These are phyloP conservation scores for Catharus bicknelli DNA, from an alignment of 2,113 vertebrate genomes.

Conservation along the genomic window DNA sequence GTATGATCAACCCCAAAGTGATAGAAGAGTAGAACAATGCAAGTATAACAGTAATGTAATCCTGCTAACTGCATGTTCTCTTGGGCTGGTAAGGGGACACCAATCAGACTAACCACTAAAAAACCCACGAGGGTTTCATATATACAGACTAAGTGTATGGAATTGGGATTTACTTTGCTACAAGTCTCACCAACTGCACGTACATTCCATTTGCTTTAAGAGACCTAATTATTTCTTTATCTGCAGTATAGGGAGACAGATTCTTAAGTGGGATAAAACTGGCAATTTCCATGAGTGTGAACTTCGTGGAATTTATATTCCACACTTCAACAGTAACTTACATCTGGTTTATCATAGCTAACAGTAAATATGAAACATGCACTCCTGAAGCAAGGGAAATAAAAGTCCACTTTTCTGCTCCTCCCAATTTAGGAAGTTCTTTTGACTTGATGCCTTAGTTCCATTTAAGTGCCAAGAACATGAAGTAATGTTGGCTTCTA, in stretches of 20 bases:
- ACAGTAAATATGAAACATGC: slow-evolving; percentile 37
- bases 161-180: slow-evolving; percentile 36
- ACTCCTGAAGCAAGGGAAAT: background rate
- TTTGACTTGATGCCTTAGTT: slow-evolving; percentile 65
- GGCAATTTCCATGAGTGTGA: slow-evolving; percentile 1
- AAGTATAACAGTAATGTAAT: slow-evolving; percentile 13
- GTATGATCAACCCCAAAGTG: background rate
- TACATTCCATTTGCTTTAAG: background rate
- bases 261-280: slow-evolving; percentile 1
- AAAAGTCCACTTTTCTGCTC: slow-evolving; percentile 16
- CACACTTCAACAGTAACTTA: slow-evolving; percentile 29
- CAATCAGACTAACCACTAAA: slow-evolving; percentile 28
- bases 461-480: slow-evolving; percentile 71
- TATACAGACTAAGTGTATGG: background rate
- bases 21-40: slow-evolving; percentile 38
- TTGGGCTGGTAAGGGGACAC: slow-evolving; percentile 27
- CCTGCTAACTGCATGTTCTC: slow-evolving; percentile 16
- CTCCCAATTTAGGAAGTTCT: slow-evolving; percentile 64
- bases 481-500: slow-evolving; percentile 73
- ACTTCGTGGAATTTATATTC: slow-evolving; percentile 15
- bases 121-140: slow-evolving; percentile 9
- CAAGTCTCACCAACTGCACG: slow-evolving; percentile 1
- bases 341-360: slow-evolving; percentile 45
- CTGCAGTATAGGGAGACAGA: background rate
- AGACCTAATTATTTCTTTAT: slow-evolving; percentile 14